phyloP scores from a whole-genome alignment of 2,888 invertebrate genomes.

The Idaea aversata region DNA sequence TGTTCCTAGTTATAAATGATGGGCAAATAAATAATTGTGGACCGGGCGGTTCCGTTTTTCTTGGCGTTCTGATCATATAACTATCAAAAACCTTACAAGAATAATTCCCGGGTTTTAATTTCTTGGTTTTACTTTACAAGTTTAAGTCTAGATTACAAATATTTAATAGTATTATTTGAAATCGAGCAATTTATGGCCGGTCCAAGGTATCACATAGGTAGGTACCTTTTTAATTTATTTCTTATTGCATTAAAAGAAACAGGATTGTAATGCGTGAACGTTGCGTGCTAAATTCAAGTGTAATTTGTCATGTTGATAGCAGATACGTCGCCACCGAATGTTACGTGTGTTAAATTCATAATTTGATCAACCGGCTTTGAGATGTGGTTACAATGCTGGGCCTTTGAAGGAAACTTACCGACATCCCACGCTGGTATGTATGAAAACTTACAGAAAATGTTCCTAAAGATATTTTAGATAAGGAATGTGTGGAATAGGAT shows the following conservation, averaged over 20 bases:
- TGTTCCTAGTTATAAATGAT: background rate
- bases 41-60: no score
- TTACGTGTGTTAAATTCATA: conserved; percentile 54
- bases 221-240: background rate
- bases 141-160: no score
- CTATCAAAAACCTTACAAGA: background rate
- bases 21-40: background rate
- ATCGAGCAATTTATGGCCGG: no score
- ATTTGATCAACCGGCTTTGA: conserved; percentile 31
- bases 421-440: background rate
- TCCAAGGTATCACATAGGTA: background rate
- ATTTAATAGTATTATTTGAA: no score
- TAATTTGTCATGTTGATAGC: conserved; percentile 50
- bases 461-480: no score
- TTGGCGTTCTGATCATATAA: background rate
- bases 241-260: background rate
- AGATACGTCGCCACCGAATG: conserved; percentile 16
- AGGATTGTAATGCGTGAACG: conserved; percentile 20
- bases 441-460: background rate
- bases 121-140: no score
- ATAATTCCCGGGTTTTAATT: no score
- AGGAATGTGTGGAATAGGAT: no score
- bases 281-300: conserved; percentile 48
- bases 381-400: background rate
- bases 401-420: background rate